Conservation (phyloP, 2,888 invertebrate genomes). For the Metellina segmentata region DNA sequence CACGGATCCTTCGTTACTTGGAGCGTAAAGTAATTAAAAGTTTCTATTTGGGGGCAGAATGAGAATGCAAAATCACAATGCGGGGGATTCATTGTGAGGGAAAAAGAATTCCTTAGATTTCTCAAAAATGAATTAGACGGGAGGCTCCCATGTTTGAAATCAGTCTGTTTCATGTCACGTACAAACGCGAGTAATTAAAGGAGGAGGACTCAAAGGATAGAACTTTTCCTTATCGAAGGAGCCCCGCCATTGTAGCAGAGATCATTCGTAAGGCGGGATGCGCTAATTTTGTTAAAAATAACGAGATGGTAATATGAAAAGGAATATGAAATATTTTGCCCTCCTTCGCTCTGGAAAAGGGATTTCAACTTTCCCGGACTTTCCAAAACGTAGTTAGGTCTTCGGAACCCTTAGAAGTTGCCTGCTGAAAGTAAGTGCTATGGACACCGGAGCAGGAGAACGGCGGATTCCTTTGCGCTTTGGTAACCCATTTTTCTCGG, state of each 20-base stretch:
- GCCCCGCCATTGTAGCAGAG: slow-evolving; percentile 11
- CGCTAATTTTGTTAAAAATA: slow-evolving; percentile 75
- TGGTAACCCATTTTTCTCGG: slow-evolving; percentile 41
- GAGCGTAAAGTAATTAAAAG: slow-evolving; percentile 76
- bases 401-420: slow-evolving; percentile 63
- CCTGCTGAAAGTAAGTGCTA: slow-evolving; percentile 27
- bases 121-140: slow-evolving; percentile 76
- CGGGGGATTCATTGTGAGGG: slow-evolving; percentile 43
- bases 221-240: slow-evolving; percentile 22
- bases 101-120: slow-evolving; percentile 66
- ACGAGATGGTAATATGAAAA: slow-evolving; percentile 76
- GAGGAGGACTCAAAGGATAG: slow-evolving; percentile 68
- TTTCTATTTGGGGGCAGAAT: slow-evolving; percentile 75
- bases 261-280: slow-evolving; percentile 59
- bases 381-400: slow-evolving; percentile 55
- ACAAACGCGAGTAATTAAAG: slow-evolving; percentile 74
- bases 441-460: slow-evolving; percentile 37
- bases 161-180: slow-evolving; percentile 71
- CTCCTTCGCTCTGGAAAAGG: slow-evolving; percentile 64
- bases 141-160: slow-evolving; percentile 51
- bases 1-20: slow-evolving; percentile 69
- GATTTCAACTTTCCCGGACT: slow-evolving; percentile 72
- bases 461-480: slow-evolving; percentile 9
- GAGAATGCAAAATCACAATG: slow-evolving; percentile 76
- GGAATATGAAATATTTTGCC: slow-evolving; percentile 76